Percentiles rank a stretch among this genome's conserved stretches.
phyloP scores from a whole-genome alignment of 2,797 vertebrate genomes.

The Anabacerthia variegaticeps region DNA sequence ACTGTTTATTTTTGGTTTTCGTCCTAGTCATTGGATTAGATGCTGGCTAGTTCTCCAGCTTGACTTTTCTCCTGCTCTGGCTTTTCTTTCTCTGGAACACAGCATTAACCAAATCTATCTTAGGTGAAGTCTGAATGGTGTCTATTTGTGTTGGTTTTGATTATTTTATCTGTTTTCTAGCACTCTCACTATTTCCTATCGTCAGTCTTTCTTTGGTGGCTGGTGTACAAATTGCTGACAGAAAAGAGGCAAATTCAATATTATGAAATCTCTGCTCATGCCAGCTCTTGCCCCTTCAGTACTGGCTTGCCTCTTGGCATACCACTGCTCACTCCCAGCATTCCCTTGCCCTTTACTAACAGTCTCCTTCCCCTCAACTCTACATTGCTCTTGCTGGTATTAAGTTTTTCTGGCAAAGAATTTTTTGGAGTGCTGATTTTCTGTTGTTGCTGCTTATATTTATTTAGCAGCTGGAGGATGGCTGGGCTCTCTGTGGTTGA shows the following conservation, averaged over 20 bases:
- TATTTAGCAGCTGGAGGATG: conserved; percentile 44
- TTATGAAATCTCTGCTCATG: neutral
- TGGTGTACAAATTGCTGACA: neutral
- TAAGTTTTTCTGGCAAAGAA: neutral
- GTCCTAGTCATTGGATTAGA: neutral
- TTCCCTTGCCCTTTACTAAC: neutral
- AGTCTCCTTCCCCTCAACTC: neutral
- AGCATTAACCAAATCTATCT: neutral
- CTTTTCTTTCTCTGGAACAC: neutral
- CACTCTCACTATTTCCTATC: neutral
- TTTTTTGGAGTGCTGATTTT: conserved; percentile 6
- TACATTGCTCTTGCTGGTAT: neutral
- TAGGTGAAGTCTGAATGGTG: neutral
- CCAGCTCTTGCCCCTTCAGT: neutral
- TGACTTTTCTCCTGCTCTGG: neutral
- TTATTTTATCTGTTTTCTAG: neutral
- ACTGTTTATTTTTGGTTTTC: neutral
- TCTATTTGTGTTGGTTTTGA: neutral
- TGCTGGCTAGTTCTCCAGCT: neutral
- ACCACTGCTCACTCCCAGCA: neutral
- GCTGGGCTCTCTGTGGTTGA: conserved; percentile 10
- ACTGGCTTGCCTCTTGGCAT: neutral
- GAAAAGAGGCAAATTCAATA: neutral
- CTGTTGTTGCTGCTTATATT: conserved; percentile 4
- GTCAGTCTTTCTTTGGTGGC: neutral